phyloP scores from a whole-genome alignment of 2,888 invertebrate species.

The Trichopoda pennipes region DNA sequence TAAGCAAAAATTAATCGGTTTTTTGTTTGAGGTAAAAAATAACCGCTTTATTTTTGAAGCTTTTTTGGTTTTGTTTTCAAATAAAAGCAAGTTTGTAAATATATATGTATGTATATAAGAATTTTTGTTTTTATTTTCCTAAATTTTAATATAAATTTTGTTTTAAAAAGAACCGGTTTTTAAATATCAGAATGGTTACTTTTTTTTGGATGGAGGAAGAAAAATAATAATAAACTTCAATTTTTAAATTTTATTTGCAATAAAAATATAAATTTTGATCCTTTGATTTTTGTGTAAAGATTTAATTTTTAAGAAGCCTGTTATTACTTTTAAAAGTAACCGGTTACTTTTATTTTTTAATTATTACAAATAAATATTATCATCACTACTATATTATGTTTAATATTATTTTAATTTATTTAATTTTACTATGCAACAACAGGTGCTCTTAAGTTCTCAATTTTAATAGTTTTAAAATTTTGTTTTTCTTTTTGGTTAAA shows the following conservation, averaged over 20 bases:
- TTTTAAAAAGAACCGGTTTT: constrained; percentile 35
- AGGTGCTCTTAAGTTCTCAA: constrained; percentile 43
- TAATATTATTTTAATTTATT: constrained; percentile 10
- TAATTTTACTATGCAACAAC: constrained; percentile 14
- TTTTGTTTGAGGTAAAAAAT: constrained; percentile 49
- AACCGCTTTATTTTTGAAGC: constrained; percentile 57
- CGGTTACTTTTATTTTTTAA: constrained; percentile 39
- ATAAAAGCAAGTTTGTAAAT: constrained; percentile 37
- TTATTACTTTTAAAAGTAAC: constrained; percentile 46
- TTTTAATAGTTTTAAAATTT: background rate
- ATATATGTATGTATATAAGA: no score
- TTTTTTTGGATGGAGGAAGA: constrained; percentile 9
- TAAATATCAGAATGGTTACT: constrained; percentile 45
- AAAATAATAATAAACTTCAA: background rate
- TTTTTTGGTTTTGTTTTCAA: constrained; percentile 33
- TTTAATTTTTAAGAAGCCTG: constrained; percentile 59
- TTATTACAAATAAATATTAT: constrained; percentile 66
- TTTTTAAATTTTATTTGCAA: no score
- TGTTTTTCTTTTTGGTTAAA: background rate
- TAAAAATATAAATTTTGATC: constrained; percentile 56
- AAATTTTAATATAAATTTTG: constrained; percentile 4
- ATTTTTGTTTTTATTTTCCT: background rate
- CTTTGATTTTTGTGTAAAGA: constrained; percentile 28
- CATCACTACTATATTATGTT: constrained; percentile 52
- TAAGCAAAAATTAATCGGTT: constrained; percentile 49